Conservation (phyloP, 2,888 invertebrate genomes). For the Nesidiocoris tenuis region DNA sequence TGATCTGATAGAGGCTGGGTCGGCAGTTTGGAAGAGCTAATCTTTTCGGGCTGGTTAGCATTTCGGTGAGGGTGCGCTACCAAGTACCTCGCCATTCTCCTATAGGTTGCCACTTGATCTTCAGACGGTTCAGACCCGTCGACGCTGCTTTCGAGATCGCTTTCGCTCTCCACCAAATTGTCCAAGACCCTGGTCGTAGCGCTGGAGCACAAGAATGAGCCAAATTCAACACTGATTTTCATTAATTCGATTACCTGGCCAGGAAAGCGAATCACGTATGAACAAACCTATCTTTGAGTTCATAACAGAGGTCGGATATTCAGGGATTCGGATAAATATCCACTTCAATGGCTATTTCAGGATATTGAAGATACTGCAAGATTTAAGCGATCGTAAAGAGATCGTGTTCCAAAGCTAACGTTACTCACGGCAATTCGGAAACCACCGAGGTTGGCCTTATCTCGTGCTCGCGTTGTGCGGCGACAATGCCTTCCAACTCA, state of each 20-base stretch:
- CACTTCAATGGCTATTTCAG: too few relatives aligned
- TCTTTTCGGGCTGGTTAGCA: neutral
- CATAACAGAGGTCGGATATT: too few relatives aligned
- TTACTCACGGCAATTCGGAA: slow-evolving; percentile 15
- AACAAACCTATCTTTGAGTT: too few relatives aligned
- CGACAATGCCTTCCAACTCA: slow-evolving; percentile 23
- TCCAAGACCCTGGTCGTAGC: slow-evolving; percentile 15
- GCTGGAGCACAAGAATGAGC: neutral
- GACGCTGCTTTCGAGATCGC: neutral
- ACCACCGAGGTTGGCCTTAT: slow-evolving; percentile 8
- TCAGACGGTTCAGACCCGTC: neutral
- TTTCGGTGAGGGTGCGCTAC: slow-evolving; percentile 9
- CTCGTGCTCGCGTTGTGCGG: slow-evolving; percentile 6
- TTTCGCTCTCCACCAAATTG: slow-evolving; percentile 8
- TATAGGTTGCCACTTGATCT: slow-evolving; percentile 24
- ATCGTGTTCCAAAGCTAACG: too few relatives aligned
- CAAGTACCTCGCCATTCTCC: slow-evolving; percentile 12
- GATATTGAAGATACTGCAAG: too few relatives aligned
- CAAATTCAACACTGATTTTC: too few relatives aligned
- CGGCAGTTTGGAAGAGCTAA: neutral
- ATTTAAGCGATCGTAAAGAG: too few relatives aligned
- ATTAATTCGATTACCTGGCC: too few relatives aligned
- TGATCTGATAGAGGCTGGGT: slow-evolving; percentile 4
- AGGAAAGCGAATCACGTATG: too few relatives aligned
- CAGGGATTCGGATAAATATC: too few relatives aligned